Conservation (phyloP, 2,797 vertebrate species). For the Gadopsis marmoratus region DNA sequence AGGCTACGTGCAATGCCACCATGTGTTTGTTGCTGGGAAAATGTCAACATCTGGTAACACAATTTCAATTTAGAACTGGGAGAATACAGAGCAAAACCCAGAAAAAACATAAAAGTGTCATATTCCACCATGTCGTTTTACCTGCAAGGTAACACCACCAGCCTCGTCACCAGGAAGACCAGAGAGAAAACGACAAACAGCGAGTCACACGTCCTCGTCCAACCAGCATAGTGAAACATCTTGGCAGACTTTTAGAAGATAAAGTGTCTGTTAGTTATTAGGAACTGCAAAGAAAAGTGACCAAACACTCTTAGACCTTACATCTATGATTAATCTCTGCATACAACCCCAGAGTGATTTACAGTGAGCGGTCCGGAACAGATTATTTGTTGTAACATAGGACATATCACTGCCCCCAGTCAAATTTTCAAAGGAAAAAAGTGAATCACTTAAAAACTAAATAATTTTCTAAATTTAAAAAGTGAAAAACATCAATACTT, state of each 20-base stretch:
- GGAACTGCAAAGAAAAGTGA: not conserved
- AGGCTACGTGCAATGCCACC: not conserved
- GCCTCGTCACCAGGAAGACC: constrained; percentile 89
- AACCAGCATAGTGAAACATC: constrained; percentile 91
- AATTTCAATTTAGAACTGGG: not conserved
- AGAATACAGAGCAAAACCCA: too few species aligned
- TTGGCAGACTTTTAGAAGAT: constrained; percentile 86
- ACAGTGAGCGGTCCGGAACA: not conserved
- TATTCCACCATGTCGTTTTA: constrained; percentile 65
- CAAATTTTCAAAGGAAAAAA: not conserved
- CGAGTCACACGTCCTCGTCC: constrained; percentile 87
- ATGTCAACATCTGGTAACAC: not conserved
- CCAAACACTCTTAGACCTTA: not conserved
- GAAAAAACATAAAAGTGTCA: not conserved
- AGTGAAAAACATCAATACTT: not conserved
- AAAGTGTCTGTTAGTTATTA: constrained; percentile 7
- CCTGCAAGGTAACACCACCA: constrained; percentile 90
- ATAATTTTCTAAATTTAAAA: not conserved
- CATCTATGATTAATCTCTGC: not conserved
- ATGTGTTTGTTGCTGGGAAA: not conserved
- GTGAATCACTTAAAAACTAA: not conserved
- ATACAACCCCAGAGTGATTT: not conserved
- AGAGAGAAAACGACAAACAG: constrained; percentile 90
- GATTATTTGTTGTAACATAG: not conserved
- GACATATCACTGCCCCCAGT: not conserved